Base-by-base conservation (phyloP, 2,888 invertebrate species). In the Ectemnius cavifrons region DNA sequence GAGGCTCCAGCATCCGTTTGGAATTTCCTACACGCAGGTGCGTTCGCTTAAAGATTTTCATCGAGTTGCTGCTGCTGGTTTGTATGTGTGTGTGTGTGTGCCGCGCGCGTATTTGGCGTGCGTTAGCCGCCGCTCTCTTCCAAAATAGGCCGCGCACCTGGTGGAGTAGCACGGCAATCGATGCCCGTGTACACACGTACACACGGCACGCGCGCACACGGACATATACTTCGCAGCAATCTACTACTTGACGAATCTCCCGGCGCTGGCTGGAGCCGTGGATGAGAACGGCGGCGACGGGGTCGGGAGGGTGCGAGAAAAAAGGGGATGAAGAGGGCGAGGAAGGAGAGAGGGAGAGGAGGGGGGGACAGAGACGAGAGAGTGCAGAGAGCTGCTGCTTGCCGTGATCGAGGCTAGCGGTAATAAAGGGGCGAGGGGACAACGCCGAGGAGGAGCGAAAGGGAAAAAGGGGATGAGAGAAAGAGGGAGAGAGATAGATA, bases 231-330 rank as follows among this genome's bases (percentile, higher is more conserved):
- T 63, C 49, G 18, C 62, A 60, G 11, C 75, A 47, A 52, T 66
- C 63, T 46, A 52, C 76, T 66, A 69, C 73, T 77, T 66, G 73
- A 70, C 64, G 47, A 65, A 70, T 70, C 73, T 59, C 66, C 46
- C 28, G 5, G 37, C 4, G 68, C 67, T 73, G 62, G 76, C 67
- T 75, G 64, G 62, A 62, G 37, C 37, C 37, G 37, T 11, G 37
- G 37, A 37, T 16, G 45, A 28, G 57, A 18, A 61, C 6, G 6
- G 61, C 13, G 13, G 14, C 8, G 27, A 3, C 8, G 46, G 11
- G 64, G 37, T 8, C 37, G n/a, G 57, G 13, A 49, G 60, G n/a
- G 11, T 13, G 16, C 14, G 28, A 14, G 28, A 13, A 18, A 6
- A 23, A 20, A 52, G 6, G 61, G 6, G 52, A 14, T 23, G 27